Evolutionary conservation across 1,140 invertebrate species (phyloP).

Genomic region (Tetraneura akinire): DNA sequence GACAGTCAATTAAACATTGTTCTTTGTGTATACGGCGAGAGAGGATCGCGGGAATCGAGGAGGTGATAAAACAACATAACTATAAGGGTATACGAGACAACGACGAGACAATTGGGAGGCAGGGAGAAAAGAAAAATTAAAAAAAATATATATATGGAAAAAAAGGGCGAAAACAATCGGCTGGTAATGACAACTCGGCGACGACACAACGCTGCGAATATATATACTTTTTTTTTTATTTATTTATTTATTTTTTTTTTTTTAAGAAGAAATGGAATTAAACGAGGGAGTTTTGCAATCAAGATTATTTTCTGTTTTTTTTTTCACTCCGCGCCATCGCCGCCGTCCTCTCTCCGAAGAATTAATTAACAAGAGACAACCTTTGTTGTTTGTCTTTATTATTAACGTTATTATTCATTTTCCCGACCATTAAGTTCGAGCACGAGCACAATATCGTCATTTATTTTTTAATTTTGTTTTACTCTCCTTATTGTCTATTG

Average conservation of each 20-base stretch:
- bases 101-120: neutral
- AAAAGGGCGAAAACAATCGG: conserved; percentile 50
- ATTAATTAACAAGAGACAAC: conserved; percentile 52
- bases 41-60: neutral
- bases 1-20: conserved; percentile 52
- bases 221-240: neutral
- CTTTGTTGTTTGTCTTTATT: conserved; percentile 52
- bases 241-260: conserved; percentile 18
- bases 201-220: conserved; percentile 8
- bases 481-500: conserved; percentile 51
- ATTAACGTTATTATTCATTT: conserved; percentile 52
- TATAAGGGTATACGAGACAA: neutral
- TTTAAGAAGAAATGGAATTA: conserved; percentile 45
- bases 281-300: conserved; percentile 51
- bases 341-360: conserved; percentile 29
- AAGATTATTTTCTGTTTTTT: conserved; percentile 52
- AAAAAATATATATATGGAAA: neutral
- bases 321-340: conserved; percentile 11
- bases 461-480: conserved; percentile 51
- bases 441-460: conserved; percentile 49
- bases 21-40: conserved; percentile 20
- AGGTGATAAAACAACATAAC: conserved; percentile 39
- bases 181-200: conserved; percentile 49
- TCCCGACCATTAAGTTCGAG: conserved; percentile 50
- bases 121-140: neutral